These are phyloP conservation scores for Enteromius viviparus DNA, from an alignment of 2,797 vertebrate species.

Conservation along the genomic window DNA sequence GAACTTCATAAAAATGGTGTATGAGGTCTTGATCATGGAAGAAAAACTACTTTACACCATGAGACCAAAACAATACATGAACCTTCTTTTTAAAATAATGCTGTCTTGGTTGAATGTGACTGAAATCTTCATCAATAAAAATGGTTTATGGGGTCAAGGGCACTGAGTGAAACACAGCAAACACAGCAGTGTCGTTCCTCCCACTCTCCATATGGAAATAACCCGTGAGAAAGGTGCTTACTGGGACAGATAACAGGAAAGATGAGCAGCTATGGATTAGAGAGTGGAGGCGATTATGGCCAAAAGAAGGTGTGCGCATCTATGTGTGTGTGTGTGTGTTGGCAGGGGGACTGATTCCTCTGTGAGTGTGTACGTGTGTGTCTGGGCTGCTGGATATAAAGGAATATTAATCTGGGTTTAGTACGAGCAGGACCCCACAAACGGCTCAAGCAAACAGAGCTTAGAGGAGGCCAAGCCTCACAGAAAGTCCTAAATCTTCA, in stretches of 20 bases:
- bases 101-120: background rate
- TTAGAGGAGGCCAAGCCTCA: constrained; percentile 92
- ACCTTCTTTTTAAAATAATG: background rate
- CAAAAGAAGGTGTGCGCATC: constrained; percentile 50
- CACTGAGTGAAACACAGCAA: constrained; percentile 59
- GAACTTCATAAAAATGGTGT: background rate
- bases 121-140: background rate
- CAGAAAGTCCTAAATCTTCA: constrained; percentile 97
- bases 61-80: background rate
- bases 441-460: constrained; percentile 93
- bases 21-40: background rate
- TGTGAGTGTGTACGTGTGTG: constrained; percentile 72
- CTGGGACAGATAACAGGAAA: constrained; percentile 92
- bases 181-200: constrained; percentile 73
- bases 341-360: constrained; percentile 60
- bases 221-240: constrained; percentile 90
- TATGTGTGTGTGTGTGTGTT: constrained; percentile 32
- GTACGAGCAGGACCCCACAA: constrained; percentile 91
- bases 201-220: constrained; percentile 73
- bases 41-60: background rate
- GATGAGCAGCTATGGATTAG: constrained; percentile 98
- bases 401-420: constrained; percentile 99
- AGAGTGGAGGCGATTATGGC: constrained; percentile 88
- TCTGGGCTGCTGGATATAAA: constrained; percentile 86
- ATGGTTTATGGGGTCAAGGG: constrained; percentile 52